A percentile compares a stretch with the other conserved stretches of the same genome.
Evolutionary conservation across 2,113 vertebrate genomes (phyloP).

Genomic region (Elephas maximus): DNA sequence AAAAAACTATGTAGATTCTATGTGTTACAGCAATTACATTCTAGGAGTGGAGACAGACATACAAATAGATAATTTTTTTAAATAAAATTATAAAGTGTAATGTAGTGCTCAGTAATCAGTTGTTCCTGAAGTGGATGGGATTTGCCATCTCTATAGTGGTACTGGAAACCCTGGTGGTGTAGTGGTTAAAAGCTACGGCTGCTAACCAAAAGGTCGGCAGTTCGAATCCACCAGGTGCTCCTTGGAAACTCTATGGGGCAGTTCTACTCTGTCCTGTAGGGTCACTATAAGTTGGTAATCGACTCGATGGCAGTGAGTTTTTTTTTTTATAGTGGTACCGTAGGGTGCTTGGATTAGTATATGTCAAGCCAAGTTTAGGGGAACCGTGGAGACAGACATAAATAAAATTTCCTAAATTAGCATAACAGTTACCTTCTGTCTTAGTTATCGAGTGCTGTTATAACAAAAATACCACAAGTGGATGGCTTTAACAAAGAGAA

Average conservation of each 20-base stretch:
- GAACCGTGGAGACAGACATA: background rate
- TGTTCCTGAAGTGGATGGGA: background rate
- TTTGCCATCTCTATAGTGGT: background rate
- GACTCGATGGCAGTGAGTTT: too few relatives aligned
- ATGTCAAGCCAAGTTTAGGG: background rate
- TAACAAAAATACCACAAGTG: too few relatives aligned
- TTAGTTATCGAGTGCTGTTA: too few relatives aligned
- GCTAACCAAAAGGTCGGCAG: too few relatives aligned
- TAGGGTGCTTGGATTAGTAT: background rate
- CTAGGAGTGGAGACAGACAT: background rate
- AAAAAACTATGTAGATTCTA: background rate
- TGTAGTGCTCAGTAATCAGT: background rate
- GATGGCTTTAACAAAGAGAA: too few relatives aligned
- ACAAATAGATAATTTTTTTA: background rate
- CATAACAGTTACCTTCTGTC: background rate
- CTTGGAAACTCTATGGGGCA: too few relatives aligned
- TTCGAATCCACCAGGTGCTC: too few relatives aligned
- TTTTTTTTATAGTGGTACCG: background rate
- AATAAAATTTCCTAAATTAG: background rate
- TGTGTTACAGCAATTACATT: slow-evolving; percentile 17
- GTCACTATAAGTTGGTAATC: too few relatives aligned
- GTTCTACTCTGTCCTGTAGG: too few relatives aligned
- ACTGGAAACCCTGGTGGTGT: too few relatives aligned
- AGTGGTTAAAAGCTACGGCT: too few relatives aligned
- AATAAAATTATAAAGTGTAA: background rate